phyloP scores from a whole-genome alignment of 2,113 vertebrate genomes.

The Arenaria interpres region DNA sequence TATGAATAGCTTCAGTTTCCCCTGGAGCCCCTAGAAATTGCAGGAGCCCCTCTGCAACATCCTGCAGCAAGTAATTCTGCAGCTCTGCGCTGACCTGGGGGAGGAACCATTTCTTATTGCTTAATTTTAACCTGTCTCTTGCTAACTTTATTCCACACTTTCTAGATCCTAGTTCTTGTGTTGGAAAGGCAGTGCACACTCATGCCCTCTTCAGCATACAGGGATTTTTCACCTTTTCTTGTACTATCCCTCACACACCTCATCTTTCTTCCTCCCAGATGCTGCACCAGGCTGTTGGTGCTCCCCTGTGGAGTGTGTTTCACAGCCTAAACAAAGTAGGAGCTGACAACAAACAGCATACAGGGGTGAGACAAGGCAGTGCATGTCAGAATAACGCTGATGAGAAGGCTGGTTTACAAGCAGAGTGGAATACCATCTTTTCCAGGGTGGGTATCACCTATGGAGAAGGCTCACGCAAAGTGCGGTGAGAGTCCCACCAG shows the following conservation, averaged over 20 bases:
- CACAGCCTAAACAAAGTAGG: not conserved
- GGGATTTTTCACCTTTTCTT: not conserved
- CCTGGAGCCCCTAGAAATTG: not conserved
- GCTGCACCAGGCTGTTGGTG: not conserved
- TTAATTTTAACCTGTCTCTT: not conserved
- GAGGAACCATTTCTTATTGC: not conserved
- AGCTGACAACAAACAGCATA: not conserved
- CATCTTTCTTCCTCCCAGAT: not conserved
- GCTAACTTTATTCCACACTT: not conserved
- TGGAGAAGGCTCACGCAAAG: not conserved
- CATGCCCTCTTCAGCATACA: not conserved
- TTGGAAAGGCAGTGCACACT: not conserved
- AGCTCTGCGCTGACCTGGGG: not conserved
- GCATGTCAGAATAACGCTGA: not conserved
- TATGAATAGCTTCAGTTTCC: not conserved
- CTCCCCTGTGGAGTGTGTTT: not conserved
- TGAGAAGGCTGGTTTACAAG: not conserved
- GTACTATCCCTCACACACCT: accelerated
- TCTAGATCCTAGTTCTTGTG: not conserved
- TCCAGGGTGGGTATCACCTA: too few species aligned
- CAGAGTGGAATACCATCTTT: not conserved
- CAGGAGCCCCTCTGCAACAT: not conserved
- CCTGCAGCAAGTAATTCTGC: not conserved
- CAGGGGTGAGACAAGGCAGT: not conserved
- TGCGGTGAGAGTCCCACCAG: not conserved